Conservation (phyloP, 2,888 invertebrate genomes). For the Sinodicranocentrus sp. region DNA sequence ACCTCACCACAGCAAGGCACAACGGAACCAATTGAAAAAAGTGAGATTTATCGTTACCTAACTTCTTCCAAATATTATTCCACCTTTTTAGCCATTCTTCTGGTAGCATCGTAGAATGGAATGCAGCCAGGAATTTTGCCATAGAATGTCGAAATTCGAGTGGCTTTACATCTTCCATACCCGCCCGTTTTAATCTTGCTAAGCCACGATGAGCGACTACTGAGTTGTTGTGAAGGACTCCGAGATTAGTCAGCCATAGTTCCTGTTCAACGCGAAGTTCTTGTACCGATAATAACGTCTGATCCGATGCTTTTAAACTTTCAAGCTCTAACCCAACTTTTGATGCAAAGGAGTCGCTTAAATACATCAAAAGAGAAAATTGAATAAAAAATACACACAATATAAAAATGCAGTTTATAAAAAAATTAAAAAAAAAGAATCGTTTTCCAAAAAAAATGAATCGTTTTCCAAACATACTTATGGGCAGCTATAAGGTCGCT, state of each 20-base stretch:
- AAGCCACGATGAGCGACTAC: not conserved
- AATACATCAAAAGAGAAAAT: too few species aligned
- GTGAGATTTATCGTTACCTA: constrained; percentile 11
- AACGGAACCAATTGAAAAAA: too few species aligned
- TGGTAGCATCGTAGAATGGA: constrained; percentile 2
- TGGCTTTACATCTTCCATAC: constrained; percentile 18
- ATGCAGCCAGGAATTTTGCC: constrained; percentile 30
- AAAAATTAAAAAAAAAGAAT: too few species aligned
- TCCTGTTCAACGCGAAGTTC: constrained; percentile 42
- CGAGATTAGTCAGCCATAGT: constrained; percentile 47
- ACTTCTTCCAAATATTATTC: constrained; percentile 39
- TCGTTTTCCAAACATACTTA: too few species aligned
- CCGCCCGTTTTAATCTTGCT: not conserved
- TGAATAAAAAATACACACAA: too few species aligned
- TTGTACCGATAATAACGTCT: constrained; percentile 15
- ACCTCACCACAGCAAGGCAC: too few species aligned
- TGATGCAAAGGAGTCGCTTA: constrained; percentile 30
- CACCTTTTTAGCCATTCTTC: constrained; percentile 43
- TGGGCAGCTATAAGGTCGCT: constrained; percentile 44
- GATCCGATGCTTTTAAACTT: not conserved
- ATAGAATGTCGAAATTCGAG: constrained; percentile 28
- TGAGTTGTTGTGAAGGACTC: constrained; percentile 27
- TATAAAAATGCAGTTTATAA: too few species aligned
- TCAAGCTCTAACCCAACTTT: constrained; percentile 34
- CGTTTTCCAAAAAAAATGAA: too few species aligned